These are phyloP conservation scores for Lacanobia oleracea DNA, from an alignment of 2,888 invertebrate genomes.

Conservation along the genomic window DNA sequence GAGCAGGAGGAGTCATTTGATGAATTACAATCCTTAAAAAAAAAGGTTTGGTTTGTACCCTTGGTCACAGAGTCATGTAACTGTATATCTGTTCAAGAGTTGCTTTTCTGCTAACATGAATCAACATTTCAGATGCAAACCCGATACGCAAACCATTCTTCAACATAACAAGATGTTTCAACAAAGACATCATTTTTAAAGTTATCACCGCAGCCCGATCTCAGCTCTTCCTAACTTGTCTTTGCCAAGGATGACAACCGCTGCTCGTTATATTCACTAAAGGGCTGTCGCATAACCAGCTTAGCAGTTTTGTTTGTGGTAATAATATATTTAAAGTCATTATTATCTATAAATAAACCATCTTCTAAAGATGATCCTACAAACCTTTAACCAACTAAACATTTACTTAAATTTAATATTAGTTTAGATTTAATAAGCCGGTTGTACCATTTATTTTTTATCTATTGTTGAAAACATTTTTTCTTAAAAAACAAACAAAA, in stretches of 20 bases:
- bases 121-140: background rate
- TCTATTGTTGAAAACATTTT: too few relatives aligned
- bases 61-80: too few relatives aligned
- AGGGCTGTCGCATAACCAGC: conserved; percentile 21
- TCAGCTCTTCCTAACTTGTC: conserved; percentile 28
- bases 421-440: too few relatives aligned
- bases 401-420: too few relatives aligned
- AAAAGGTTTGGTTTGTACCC: too few relatives aligned
- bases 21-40: too few relatives aligned
- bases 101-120: too few relatives aligned
- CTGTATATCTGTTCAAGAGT: too few relatives aligned
- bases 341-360: background rate
- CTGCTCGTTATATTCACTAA: conserved; percentile 52
- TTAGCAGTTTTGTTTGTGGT: conserved; percentile 37
- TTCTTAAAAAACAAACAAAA: background rate
- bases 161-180: conserved; percentile 7
- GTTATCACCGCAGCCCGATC: conserved; percentile 12
- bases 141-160: background rate
- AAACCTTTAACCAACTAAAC: too few relatives aligned
- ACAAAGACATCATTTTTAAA: conserved; percentile 29
- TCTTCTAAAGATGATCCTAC: too few relatives aligned
- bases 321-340: background rate
- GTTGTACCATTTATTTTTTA: too few relatives aligned
- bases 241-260: conserved; percentile 32
- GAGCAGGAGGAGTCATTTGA: too few relatives aligned